Conservation (phyloP, 2,113 vertebrate species). For the Lepisosteus oculatus region DNA sequence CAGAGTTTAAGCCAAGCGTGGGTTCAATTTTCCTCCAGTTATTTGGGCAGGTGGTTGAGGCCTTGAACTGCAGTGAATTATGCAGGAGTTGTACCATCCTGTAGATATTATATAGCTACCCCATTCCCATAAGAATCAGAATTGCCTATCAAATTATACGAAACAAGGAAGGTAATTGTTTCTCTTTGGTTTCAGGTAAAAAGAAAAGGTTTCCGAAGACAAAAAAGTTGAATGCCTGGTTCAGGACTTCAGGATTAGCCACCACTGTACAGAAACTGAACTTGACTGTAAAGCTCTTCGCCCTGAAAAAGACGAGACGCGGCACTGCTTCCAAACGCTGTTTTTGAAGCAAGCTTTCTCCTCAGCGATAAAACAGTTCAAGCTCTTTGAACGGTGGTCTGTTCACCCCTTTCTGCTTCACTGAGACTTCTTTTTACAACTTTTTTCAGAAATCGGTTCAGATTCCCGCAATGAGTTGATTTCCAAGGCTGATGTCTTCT, state of each 20-base stretch:
- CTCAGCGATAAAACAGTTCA: not conserved
- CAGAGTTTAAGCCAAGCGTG: no score
- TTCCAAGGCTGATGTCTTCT: not conserved
- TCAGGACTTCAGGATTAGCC: conserved; percentile 61
- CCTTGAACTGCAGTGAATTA: no score
- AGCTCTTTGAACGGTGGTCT: not conserved
- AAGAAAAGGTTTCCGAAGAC: conserved; percentile 61
- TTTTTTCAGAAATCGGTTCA: not conserved
- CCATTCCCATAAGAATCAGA: no score
- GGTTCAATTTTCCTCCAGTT: no score
- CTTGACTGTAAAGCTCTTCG: conserved; percentile 79
- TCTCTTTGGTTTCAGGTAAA: conserved; percentile 78
- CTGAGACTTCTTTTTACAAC: not conserved
- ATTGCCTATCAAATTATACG: no score
- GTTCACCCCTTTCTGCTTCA: not conserved
- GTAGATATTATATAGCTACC: no score
- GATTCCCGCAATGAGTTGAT: not conserved
- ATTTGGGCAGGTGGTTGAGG: no score
- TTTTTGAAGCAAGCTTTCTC: conserved; percentile 10
- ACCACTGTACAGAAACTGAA: conserved; percentile 65
- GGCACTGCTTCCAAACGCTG: conserved; percentile 9
- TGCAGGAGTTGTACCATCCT: no score
- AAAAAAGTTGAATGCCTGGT: conserved; percentile 63
- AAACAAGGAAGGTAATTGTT: conserved; percentile 4
- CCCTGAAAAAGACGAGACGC: conserved; percentile 67